Base-by-base conservation (phyloP, 2,888 invertebrate genomes). In the Nomada hirtipes region DNA sequence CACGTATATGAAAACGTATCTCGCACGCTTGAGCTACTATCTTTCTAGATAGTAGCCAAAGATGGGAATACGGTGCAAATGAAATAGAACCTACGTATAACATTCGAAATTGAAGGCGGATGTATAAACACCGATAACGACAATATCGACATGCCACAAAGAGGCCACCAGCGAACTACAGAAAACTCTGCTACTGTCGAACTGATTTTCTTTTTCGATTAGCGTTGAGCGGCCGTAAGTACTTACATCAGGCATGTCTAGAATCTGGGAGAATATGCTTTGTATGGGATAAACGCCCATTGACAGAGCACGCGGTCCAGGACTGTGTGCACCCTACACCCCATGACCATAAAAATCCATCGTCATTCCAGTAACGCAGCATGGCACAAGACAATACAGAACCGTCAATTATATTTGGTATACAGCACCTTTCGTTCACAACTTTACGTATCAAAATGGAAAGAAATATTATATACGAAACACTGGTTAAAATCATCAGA, bases 231-330 rank as follows among this genome's bases (percentile, higher is more conserved):
- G 60, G 13, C 71, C 82, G 63, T 76, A 50, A 83, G 86, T 95
- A 97, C 98, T 98, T 98, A 98, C 98, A 96, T 97, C 97, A 94
- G 97, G 96, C 94, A 96, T 96, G 95, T 96, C 96, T 94, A 97
- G 96, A 94, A 98, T 97, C 95, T 96, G 96, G 94, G 98, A 98
- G 95, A 97, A 96, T 95, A 98, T 95, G 95, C 96, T 96, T 95
- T 98, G 97, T 94, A 97, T 97, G 94, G 98, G 98, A 95, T 96
- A 98, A 94, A 97, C 96, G 93, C 98, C 98, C 97, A 98, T 97
- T 92, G 98, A 97, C 92, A 97, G 96, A 94, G 97, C 97, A 94
- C 98, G 97, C 94, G 97, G 97, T 95, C 97, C 98, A 94, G 98
- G 98, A 94, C 98, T 98, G 95, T 97, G 97, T 93, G 97, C 97